Evolutionary conservation across 2,888 invertebrate genomes (phyloP).

Genomic region (Volucella zonaria): DNA sequence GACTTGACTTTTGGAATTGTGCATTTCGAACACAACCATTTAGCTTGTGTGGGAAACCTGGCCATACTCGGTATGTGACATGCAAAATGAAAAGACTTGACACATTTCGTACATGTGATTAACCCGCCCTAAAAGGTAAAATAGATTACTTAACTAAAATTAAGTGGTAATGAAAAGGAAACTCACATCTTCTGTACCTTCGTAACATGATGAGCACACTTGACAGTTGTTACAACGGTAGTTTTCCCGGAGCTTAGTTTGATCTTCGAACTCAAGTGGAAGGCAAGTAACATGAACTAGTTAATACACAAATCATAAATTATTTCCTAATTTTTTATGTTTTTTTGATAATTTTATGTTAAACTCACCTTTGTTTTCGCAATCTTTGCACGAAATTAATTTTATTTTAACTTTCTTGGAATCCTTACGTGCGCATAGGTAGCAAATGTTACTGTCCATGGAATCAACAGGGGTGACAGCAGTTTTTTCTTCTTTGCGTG

Average conservation of each 20-base stretch:
- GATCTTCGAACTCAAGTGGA: constrained; percentile 76
- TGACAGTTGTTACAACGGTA: constrained; percentile 97
- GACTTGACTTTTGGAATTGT: constrained; percentile 73
- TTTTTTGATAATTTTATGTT: neutral
- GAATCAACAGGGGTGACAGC: constrained; percentile 1
- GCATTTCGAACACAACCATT: constrained; percentile 90
- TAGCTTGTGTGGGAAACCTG: constrained; percentile 83
- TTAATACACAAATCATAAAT: constrained; percentile 82
- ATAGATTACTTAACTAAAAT: neutral
- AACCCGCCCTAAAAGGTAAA: constrained; percentile 85
- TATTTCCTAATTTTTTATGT: constrained; percentile 1
- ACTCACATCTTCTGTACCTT: constrained; percentile 89
- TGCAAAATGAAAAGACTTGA: constrained; percentile 91
- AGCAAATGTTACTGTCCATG: constrained; percentile 73
- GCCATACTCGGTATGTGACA: constrained; percentile 90
- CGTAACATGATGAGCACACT: constrained; percentile 91
- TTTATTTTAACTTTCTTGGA: constrained; percentile 78
- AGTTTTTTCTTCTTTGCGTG: constrained; percentile 53
- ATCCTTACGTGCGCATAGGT: constrained; percentile 77
- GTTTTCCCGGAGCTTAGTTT: constrained; percentile 77
- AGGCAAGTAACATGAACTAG: constrained; percentile 81
- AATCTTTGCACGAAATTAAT: constrained; percentile 78
- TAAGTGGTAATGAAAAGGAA: neutral
- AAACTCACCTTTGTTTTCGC: constrained; percentile 77
- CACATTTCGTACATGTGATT: constrained; percentile 91